Evolutionary conservation across 2,113 vertebrate genomes (phyloP).

Genomic region (Varanus salvator): DNA sequence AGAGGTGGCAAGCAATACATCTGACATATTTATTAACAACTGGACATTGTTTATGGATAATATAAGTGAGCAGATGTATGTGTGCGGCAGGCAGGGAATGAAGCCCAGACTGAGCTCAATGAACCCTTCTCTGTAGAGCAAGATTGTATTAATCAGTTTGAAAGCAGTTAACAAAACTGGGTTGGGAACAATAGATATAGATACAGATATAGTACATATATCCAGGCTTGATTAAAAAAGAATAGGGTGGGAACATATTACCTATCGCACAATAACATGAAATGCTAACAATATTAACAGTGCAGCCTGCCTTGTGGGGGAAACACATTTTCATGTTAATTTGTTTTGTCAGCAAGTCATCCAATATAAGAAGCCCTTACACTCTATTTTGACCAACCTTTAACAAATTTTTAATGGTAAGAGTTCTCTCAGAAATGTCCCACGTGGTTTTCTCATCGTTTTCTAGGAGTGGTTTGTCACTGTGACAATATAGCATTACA

Average conservation of each 20-base stretch:
- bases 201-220: no score
- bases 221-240: no score
- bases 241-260: slow-evolving; percentile 53
- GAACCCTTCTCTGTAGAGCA: slow-evolving; percentile 1
- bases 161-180: slow-evolving; percentile 47
- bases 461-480: not conserved
- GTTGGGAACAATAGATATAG: slow-evolving; percentile 5
- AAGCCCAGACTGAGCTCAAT: not conserved
- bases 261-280: slow-evolving; percentile 56
- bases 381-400: not conserved
- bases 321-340: slow-evolving; percentile 58
- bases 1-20: slow-evolving; percentile 15
- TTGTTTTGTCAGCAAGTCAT: slow-evolving; percentile 26
- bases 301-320: slow-evolving; percentile 23
- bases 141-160: slow-evolving; percentile 33
- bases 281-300: slow-evolving; percentile 56
- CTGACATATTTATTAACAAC: slow-evolving; percentile 48
- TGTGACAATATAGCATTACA: not conserved
- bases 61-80: not conserved
- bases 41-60: slow-evolving; percentile 42
- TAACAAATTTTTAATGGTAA: not conserved
- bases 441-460: not conserved
- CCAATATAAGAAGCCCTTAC: not conserved
- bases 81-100: slow-evolving; percentile 18
- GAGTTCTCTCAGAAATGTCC: not conserved